Conservation (phyloP, 1,140 invertebrate species). For the Drosophila navojoa region DNA sequence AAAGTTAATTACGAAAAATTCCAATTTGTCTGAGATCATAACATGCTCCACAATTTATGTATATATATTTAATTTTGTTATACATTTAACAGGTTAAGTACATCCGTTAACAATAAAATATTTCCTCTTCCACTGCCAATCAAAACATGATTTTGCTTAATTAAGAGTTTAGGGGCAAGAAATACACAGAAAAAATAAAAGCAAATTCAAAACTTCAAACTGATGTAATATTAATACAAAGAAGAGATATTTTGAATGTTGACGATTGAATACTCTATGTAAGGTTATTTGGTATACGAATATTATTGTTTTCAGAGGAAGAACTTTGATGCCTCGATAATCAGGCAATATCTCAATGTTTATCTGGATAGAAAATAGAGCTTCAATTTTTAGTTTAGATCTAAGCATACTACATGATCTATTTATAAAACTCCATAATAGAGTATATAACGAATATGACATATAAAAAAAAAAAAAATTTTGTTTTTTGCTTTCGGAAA, state of each 20-base stretch:
- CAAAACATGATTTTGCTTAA: constrained; percentile 59
- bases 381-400: neutral
- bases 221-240: constrained; percentile 39
- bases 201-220: constrained; percentile 12
- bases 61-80: neutral
- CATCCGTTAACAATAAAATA: constrained; percentile 52
- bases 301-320: too few species aligned
- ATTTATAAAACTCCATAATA: too few species aligned
- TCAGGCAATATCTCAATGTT: too few species aligned
- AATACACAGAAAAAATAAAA: constrained; percentile 2
- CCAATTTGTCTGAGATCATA: neutral
- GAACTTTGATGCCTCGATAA: too few species aligned
- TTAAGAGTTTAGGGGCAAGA: constrained; percentile 61
- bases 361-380: too few species aligned
- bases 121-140: constrained; percentile 52
- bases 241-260: neutral
- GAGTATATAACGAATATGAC: neutral
- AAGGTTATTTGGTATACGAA: too few species aligned
- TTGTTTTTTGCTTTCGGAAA: constrained; percentile 13
- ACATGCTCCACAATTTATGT: neutral
- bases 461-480: constrained; percentile 3
- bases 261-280: neutral
- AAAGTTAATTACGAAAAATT: constrained; percentile 1
- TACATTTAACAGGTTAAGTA: constrained; percentile 28
- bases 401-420: too few species aligned